phyloP scores from a whole-genome alignment of 2,888 invertebrate species.

The Tetramorium bicarinatum region DNA sequence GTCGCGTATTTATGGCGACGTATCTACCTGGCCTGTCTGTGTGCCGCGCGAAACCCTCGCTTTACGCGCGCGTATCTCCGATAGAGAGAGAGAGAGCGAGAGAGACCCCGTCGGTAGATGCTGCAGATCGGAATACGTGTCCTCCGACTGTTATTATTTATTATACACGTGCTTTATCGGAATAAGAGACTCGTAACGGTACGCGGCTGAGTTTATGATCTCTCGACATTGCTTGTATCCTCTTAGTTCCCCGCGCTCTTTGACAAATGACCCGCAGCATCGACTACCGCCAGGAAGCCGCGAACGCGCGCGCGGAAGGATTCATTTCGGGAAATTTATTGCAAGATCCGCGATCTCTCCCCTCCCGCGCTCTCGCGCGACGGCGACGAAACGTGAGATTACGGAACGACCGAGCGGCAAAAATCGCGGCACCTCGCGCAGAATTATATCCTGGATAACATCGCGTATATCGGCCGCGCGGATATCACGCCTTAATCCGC shows the following conservation, averaged over 20 bases:
- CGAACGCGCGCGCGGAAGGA: conserved; percentile 59
- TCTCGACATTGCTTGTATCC: conserved; percentile 45
- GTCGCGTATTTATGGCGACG: conserved; percentile 77
- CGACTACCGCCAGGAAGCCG: conserved; percentile 63
- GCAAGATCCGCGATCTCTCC: conserved; percentile 51
- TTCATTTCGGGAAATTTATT: conserved; percentile 67
- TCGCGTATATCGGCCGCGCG: conserved; percentile 12
- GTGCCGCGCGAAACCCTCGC: conserved; percentile 21
- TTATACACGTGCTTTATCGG: conserved; percentile 60
- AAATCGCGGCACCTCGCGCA: background rate
- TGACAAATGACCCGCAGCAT: conserved; percentile 74
- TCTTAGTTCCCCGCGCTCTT: conserved; percentile 63
- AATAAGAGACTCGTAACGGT: conserved; percentile 72
- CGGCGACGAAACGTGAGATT: conserved; percentile 26
- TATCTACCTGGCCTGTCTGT: conserved; percentile 72
- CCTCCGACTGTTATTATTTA: conserved; percentile 66
- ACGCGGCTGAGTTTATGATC: conserved; percentile 70
- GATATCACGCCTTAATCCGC: conserved; percentile 33
- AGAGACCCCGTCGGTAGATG: conserved; percentile 23
- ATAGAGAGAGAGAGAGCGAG: background rate
- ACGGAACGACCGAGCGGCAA: conserved; percentile 8
- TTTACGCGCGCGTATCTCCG: conserved; percentile 22
- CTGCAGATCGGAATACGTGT: conserved; percentile 48
- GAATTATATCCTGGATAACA: conserved; percentile 39
- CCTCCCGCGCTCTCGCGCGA: background rate